phyloP scores from a whole-genome alignment of 2,888 invertebrate species.

The Perizoma affinitatum region DNA sequence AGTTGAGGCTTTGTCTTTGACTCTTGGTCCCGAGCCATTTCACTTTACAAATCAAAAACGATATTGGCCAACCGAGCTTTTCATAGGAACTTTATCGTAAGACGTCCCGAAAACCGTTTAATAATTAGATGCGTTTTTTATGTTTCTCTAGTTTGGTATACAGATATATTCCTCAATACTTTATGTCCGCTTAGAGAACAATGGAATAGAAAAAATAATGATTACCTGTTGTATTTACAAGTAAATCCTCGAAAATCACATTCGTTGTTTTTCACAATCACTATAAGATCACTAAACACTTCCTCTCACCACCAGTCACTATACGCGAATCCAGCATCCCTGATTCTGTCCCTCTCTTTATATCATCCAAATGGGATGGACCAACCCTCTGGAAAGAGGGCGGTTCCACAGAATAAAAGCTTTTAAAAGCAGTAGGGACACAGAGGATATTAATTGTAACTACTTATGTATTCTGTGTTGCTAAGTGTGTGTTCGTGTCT shows the following conservation, averaged over 20 bases:
- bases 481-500: neutral
- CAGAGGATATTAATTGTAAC: neutral
- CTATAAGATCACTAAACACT: conserved; percentile 8
- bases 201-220: neutral
- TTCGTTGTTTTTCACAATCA: conserved; percentile 5
- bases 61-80: too few species aligned
- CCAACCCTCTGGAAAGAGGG: conserved; percentile 61
- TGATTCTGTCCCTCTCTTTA: conserved; percentile 56
- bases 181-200: too few species aligned
- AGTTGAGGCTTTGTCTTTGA: too few species aligned
- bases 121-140: too few species aligned
- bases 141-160: too few species aligned
- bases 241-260: conserved; percentile 1
- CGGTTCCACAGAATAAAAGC: conserved; percentile 47
- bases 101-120: too few species aligned
- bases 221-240: conserved; percentile 4
- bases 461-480: neutral
- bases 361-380: conserved; percentile 55
- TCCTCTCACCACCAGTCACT: conserved; percentile 43
- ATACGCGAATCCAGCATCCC: conserved; percentile 66
- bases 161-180: too few species aligned
- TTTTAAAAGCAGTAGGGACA: conserved; percentile 4
- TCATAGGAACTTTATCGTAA: too few species aligned
- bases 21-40: too few species aligned
- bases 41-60: too few species aligned